Conservation (phyloP, 2,797 vertebrate genomes). For the Vespertilio murinus region DNA sequence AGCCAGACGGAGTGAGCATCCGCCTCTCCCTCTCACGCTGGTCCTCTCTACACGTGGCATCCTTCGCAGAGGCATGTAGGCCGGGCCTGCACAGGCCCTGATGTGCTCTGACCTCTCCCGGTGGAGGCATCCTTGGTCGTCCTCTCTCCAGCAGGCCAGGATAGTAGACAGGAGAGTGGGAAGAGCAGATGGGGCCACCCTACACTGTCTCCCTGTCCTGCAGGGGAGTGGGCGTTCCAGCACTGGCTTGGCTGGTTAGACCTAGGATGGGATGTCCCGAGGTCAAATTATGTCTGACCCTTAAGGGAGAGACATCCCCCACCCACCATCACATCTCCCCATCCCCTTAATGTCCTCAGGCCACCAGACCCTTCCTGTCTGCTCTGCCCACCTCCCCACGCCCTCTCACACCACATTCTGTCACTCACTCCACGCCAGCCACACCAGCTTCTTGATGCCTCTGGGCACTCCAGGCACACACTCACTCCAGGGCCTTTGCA, state of each 20-base stretch:
- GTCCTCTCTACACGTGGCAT: neutral
- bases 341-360: neutral
- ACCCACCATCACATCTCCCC: too few relatives aligned
- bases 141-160: neutral
- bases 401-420: too few relatives aligned
- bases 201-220: neutral
- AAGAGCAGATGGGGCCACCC: neutral
- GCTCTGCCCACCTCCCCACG: neutral
- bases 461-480: neutral
- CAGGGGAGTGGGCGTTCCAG: neutral
- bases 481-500: neutral
- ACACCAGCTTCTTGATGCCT: rapidly evolving
- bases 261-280: neutral
- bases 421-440: neutral
- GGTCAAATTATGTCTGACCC: neutral
- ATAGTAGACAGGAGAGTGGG: rapidly evolving
- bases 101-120: neutral
- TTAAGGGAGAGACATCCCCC: neutral
- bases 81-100: neutral
- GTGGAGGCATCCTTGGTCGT: rapidly evolving
- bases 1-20: neutral
- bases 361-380: neutral
- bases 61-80: too few relatives aligned
- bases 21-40: rapidly evolving
- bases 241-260: neutral